A percentile compares a stretch with the other conserved stretches of the same genome.
These are phyloP conservation scores for Eutolmus rufibarbis DNA, from an alignment of 2,888 invertebrate species.

Conservation along the genomic window DNA sequence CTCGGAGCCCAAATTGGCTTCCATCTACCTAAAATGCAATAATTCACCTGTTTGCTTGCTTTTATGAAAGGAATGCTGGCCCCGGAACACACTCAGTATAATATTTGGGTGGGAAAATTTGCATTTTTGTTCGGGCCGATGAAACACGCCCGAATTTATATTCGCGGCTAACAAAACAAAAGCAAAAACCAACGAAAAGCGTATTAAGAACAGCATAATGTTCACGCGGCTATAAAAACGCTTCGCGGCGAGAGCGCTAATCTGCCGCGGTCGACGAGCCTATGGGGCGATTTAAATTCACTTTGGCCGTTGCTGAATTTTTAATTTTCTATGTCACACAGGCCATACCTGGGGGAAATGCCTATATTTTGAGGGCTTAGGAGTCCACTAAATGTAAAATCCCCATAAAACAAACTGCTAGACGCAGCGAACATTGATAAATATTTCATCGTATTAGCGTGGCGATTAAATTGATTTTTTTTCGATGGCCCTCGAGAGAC, in stretches of 20 bases:
- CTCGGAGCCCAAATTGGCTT: background rate
- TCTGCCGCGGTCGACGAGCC: background rate
- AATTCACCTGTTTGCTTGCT: background rate
- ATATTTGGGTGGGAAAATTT: background rate
- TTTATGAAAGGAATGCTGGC: background rate
- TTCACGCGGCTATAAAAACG: background rate
- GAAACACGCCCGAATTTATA: background rate
- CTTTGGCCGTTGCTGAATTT: conserved; percentile 24
- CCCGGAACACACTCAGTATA: background rate
- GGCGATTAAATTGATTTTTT: conserved; percentile 37
- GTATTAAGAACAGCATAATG: background rate
- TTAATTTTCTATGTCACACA: conserved; percentile 1
- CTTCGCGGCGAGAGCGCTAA: background rate
- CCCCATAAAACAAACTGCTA: conserved; percentile 32
- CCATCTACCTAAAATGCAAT: background rate
- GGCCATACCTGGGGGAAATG: background rate
- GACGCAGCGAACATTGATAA: conserved; percentile 23
- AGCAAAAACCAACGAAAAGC: background rate
- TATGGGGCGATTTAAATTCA: background rate
- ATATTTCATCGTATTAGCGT: conserved; percentile 34
- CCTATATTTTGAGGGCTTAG: conserved; percentile 15
- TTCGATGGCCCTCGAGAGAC: background rate
- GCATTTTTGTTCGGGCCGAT: background rate
- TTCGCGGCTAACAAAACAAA: background rate
- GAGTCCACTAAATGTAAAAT: conserved; percentile 2